phyloP scores from a whole-genome alignment of 2,888 invertebrate genomes.

The Lasioglossum pauxillum region DNA sequence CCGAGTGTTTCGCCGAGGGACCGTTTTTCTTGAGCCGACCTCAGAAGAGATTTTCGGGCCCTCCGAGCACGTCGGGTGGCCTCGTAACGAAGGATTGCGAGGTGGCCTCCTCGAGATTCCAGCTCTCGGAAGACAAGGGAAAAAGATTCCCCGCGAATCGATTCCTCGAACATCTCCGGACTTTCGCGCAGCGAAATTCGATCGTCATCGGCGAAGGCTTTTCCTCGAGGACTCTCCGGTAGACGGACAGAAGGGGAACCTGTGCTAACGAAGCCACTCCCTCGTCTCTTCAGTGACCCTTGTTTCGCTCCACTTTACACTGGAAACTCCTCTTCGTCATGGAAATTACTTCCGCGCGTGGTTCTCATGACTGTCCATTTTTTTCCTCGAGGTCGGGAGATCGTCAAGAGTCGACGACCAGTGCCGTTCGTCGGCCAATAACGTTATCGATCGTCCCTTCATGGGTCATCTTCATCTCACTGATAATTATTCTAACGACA shows the following conservation, averaged over 20 bases:
- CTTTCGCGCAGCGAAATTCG: constrained; percentile 65
- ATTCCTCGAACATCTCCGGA: constrained; percentile 54
- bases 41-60: constrained; percentile 31
- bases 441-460: background rate
- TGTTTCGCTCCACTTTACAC: constrained; percentile 62
- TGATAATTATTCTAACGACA: background rate
- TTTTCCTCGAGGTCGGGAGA: constrained; percentile 25
- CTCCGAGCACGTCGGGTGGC: constrained; percentile 25
- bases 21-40: constrained; percentile 41
- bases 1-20: constrained; percentile 48
- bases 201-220: constrained; percentile 70
- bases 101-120: constrained; percentile 11
- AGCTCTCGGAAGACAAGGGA: constrained; percentile 16
- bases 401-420: background rate
- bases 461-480: background rate
- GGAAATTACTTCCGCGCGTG: constrained; percentile 62
- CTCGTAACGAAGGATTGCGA: constrained; percentile 53
- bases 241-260: constrained; percentile 49
- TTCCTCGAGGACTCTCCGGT: constrained; percentile 67
- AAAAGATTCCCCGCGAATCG: constrained; percentile 46
- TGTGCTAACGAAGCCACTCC: constrained; percentile 72
- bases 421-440: background rate
- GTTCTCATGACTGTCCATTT: constrained; percentile 52
- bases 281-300: constrained; percentile 67
- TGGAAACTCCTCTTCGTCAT: constrained; percentile 60